Base-by-base conservation (phyloP, 2,797 vertebrate genomes). In the Melanotaenia boesemani region DNA sequence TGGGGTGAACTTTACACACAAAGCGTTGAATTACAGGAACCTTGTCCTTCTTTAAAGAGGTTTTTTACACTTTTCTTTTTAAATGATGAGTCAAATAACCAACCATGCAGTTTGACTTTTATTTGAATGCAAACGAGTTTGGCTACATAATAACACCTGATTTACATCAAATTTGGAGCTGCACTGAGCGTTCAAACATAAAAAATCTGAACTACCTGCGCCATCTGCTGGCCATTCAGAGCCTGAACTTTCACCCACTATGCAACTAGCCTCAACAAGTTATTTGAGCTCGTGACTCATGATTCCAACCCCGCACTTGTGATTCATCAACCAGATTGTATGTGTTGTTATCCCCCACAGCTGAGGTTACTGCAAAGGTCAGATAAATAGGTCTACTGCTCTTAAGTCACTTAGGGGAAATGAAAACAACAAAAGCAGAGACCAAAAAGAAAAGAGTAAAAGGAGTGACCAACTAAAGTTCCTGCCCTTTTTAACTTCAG, bases 181-280 rank as follows among this genome's bases (percentile, higher is more conserved):
- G 4, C 6, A 7, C 2, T 11, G 18, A 50, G 30, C 13, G 0
- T 30, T 52, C 9, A 22, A 12, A 52, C 48, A 22, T 52, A n/a
- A 22, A 8, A 61, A 77, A 34, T 34, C 2, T 81, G 34, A 57
- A 5, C 28, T 1, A 8, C 66, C 59, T 39, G 5, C 85, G 83
- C 89, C 93, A 74, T 28, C 93, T 94, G 84, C 81, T 74, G 93
- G 88, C 57, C 16, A 12, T 0, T 1, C 1, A 30, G 13, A 20
- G 12, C 18, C 5, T 3, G 68, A 79, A 78, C 57, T 76, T 77
- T 79, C 32, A 28, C 37, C 66, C 22, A n/a, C 20, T 13, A 2
- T 2, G 37, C 26, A 22, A 48, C 83, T 24, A 6, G 86, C 74
- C 78, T 46, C 13, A 67, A 79, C 82, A 77, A 61, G 83, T 83